These are phyloP conservation scores for Sminthopsis crassicaudata DNA, from an alignment of 2,113 vertebrate species.

Conservation along the genomic window DNA sequence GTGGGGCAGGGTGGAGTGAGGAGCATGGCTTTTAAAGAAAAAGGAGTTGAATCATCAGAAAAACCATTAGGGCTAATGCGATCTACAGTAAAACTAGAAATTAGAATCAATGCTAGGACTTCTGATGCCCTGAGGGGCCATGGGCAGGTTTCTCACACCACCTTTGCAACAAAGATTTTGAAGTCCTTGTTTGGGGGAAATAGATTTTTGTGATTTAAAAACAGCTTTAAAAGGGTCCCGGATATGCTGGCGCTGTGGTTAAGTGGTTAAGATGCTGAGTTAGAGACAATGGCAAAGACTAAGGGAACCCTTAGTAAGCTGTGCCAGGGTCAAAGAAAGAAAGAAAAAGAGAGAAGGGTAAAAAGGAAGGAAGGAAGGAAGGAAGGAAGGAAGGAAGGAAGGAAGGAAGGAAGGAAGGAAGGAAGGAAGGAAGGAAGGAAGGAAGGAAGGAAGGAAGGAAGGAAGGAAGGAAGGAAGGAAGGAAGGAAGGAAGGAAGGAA, in stretches of 20 bases:
- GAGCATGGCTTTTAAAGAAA: slow-evolving; percentile 70
- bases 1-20: slow-evolving; percentile 5
- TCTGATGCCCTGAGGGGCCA: neutral
- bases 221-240: slow-evolving; percentile 10
- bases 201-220: slow-evolving; percentile 62
- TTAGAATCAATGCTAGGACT: slow-evolving; percentile 66
- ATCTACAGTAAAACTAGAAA: neutral
- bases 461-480: too few species aligned
- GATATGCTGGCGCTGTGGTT: slow-evolving; percentile 55
- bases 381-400: neutral
- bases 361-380: accelerated
- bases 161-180: neutral
- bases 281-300: neutral
- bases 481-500: neutral
- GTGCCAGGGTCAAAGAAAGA: neutral
- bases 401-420: too few species aligned
- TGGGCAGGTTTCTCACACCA: neutral
- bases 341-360: too few species aligned
- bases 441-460: neutral
- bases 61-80: slow-evolving; percentile 71
- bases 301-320: neutral
- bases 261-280: neutral
- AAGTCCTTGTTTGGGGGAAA: slow-evolving; percentile 35
- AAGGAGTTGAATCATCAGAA: slow-evolving; percentile 68
- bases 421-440: too few species aligned